Evolutionary conservation across 2,113 vertebrate genomes (phyloP), one percentile per base, ranked within the genome.

Genomic region (Castor canadensis): DNA sequence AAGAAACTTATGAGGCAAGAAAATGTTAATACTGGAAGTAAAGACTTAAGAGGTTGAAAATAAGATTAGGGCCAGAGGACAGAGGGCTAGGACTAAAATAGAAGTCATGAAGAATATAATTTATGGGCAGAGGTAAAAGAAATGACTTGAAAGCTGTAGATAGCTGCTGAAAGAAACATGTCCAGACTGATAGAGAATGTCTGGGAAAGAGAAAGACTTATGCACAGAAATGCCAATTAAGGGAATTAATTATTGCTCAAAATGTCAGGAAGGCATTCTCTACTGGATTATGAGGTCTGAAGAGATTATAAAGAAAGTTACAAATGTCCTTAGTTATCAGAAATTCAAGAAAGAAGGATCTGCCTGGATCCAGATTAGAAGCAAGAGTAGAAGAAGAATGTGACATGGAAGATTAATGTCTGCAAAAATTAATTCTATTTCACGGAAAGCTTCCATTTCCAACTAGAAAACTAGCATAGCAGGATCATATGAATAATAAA

Each of bases 281-380:
- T 87, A 83, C 35, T 52, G 40, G 93, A 93, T 93, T 94, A 91
- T 83, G 43, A 86, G 45, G 79, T 91, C 69, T 91, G 75, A 95
- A 94, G 73, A 86, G 93, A 89, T 91, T 91, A 96, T 73, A 91
- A 10, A 77, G 49, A 94, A 72, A 91, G 43, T 19, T 80, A 83
- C n/a, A 92, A 96, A 90, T 92, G 52, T 73, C 85, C 26, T 90
- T 72, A n/a, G 52, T 82, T 96, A 91, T 94, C 93, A 94, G 32
- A 87, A 62, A 16, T 94, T 94, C 66, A 56, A 76, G 92, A 95
- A 66, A 82, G 35, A 86, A 81, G 83, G 9, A 72, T 45, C 43
- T 62, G 15, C 52, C 69, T 64, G 30, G 19, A 79, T 94, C 95
- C 83, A 93, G 35, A 89, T 67, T 86, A 93, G 52, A 89, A 89